Percentiles rank a stretch among this genome's conserved stretches.
phyloP scores from a whole-genome alignment of 2,888 invertebrate genomes.

The Sisyra terminalis region DNA sequence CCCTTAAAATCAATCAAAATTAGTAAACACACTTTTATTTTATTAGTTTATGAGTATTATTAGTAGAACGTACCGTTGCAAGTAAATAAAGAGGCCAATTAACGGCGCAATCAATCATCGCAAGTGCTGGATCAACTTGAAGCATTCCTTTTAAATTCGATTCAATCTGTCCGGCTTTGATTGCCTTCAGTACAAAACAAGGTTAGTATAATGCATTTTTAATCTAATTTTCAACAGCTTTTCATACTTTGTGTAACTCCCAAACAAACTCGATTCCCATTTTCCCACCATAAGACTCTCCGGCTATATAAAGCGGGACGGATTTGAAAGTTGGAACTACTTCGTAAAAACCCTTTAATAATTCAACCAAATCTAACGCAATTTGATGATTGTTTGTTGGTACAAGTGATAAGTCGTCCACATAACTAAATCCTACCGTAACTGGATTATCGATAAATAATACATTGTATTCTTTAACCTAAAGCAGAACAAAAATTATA shows the following conservation, averaged over 20 bases:
- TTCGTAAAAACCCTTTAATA: constrained; percentile 52
- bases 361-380: constrained; percentile 56
- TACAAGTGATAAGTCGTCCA: constrained; percentile 31
- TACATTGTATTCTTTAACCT: constrained; percentile 62
- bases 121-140: constrained; percentile 82
- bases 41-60: no score
- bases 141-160: constrained; percentile 63
- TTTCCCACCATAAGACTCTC: constrained; percentile 87
- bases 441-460: constrained; percentile 85
- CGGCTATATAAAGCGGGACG: constrained; percentile 68
- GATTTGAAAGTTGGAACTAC: constrained; percentile 49
- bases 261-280: constrained; percentile 75
- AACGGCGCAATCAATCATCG: constrained; percentile 67
- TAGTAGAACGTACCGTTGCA: constrained; percentile 51
- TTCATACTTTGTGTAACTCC: constrained; percentile 33
- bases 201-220: background rate
- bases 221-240: background rate
- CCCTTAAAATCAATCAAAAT: constrained; percentile 13
- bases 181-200: constrained; percentile 31
- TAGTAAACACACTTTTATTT: constrained; percentile 2
- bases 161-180: constrained; percentile 38
- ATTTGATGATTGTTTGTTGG: constrained; percentile 44
- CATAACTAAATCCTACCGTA: constrained; percentile 75
- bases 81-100: constrained; percentile 71
- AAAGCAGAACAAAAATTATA: constrained; percentile 17